Evolutionary conservation across 2,797 vertebrate genomes (phyloP).

Genomic region (Heterohyrax brucei): DNA sequence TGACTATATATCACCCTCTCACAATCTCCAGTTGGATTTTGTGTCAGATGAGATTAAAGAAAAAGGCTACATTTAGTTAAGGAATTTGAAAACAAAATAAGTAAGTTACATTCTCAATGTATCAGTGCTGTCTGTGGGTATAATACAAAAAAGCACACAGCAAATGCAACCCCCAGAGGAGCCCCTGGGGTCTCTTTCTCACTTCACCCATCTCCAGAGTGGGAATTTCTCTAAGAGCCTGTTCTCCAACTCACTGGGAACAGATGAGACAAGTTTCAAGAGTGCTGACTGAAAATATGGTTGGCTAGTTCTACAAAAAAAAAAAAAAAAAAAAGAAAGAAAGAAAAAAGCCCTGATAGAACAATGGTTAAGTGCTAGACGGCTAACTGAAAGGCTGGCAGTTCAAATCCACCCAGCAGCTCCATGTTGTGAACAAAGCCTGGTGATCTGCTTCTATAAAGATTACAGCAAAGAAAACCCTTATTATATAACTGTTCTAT

Average conservation of each 20-base stretch:
- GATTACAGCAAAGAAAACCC: too few relatives aligned
- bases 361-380: background rate
- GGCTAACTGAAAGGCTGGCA: too few relatives aligned
- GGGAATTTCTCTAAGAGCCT: background rate
- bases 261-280: conserved; percentile 2
- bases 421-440: too few relatives aligned
- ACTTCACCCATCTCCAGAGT: background rate
- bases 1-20: conserved; percentile 1
- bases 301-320: background rate
- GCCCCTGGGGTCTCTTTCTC: background rate
- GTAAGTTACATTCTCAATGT: background rate
- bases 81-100: conserved; percentile 19
- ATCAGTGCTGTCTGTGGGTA: background rate
- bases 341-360: background rate
- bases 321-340: too few relatives aligned
- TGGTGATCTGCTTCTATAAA: too few relatives aligned
- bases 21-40: background rate
- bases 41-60: conserved; percentile 5
- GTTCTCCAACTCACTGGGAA: background rate
- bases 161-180: background rate
- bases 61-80: background rate
- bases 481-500: too few relatives aligned
- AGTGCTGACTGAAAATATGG: conserved; percentile 23
- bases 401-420: too few relatives aligned
- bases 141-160: background rate